Evolutionary conservation across 1,140 invertebrate species (phyloP), one percentile per base, ranked within the genome.

Genomic region (Chrysomallon squamiferum): DNA sequence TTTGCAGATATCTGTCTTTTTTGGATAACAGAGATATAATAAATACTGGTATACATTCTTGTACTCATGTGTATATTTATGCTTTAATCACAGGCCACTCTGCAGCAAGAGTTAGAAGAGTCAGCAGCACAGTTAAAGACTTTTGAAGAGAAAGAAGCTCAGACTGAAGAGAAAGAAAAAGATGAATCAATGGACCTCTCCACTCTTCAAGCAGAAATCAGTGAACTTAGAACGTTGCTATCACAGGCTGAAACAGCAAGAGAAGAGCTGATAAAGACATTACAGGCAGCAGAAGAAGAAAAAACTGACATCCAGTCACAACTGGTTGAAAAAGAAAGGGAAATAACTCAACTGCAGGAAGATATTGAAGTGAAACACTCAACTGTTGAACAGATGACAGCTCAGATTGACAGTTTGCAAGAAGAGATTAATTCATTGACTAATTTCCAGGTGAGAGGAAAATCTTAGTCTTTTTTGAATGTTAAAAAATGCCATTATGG

Each of bases 361-460:
- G 59, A 69, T n/a, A 38, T 80, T 25, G 73, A 76, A 20, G 79
- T 78, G 56, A 80, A 80, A 47, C 77, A 82, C 25, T 58, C 62
- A 2, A 65, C 68, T 2, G 65, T 77, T 5, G 73, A 78, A 2
- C 78, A 83, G 59, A 57, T 81, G 56, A 73, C 68, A 29, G 38
- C 72, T n/a, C 79, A 84, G 66, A 69, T 83, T 27, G 78, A 82
- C 15, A 74, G 69, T 35, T 68, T 82, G 9, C 77, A 77, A 32
- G 49, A 62, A 22, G 82, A 84, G 68, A 75, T 84, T 2, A 69
- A 72, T 35, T 76, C 74, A 62, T 69, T 84, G 6, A 76, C 74
- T 30, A 69, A 77, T 18, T 83, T 80, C 71, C 82, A 84, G 81
- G 82, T 84, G 65, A 61, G 27, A 20, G n/a, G n/a, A n/a, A n/a